phyloP scores from a whole-genome alignment of 1,140 invertebrate species.

The Cydia amplana region DNA sequence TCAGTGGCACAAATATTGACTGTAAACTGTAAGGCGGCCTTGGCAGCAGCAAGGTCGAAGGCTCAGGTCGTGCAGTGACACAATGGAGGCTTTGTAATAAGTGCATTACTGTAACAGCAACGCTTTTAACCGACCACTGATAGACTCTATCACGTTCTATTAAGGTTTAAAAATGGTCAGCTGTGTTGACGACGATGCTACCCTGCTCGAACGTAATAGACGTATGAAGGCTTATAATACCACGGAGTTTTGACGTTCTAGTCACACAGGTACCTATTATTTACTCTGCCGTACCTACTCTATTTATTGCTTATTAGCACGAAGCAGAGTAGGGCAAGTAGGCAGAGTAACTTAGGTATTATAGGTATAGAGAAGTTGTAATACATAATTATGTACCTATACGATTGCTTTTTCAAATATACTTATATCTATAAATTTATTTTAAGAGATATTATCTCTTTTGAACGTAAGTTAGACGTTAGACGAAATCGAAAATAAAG shows the following conservation, averaged over 20 bases:
- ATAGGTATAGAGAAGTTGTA: too few relatives aligned
- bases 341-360: too few relatives aligned
- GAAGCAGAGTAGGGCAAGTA: background rate
- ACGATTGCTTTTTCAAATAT: too few relatives aligned
- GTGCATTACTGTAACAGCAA: background rate
- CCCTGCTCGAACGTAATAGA: background rate
- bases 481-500: too few relatives aligned
- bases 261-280: background rate
- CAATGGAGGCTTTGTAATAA: constrained; percentile 25
- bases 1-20: constrained; percentile 45
- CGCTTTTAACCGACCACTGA: background rate
- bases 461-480: too few relatives aligned
- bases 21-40: constrained; percentile 49
- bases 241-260: background rate
- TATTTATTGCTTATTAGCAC: background rate
- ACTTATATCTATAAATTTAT: too few relatives aligned
- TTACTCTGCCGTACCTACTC: background rate
- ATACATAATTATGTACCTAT: too few relatives aligned
- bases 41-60: constrained; percentile 58
- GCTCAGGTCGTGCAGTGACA: constrained; percentile 22
- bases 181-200: too few relatives aligned
- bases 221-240: background rate
- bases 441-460: too few relatives aligned
- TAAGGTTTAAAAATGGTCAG: too few relatives aligned
- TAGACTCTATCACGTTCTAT: too few relatives aligned